Conservation (phyloP, 2,888 invertebrate genomes). For the Norana najaformis region DNA sequence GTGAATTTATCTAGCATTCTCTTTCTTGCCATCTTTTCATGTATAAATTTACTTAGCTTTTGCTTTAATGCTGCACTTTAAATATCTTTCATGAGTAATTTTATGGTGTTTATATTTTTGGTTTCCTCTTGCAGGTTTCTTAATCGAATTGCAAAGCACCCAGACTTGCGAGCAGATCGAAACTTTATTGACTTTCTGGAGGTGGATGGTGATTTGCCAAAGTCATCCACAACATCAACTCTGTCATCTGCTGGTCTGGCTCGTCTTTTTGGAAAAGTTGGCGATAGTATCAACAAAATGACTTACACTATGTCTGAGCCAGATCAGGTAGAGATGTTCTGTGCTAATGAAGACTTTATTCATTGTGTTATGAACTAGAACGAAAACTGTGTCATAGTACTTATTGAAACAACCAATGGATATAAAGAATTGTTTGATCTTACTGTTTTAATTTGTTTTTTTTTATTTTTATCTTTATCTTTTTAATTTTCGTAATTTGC, state of each 20-base stretch:
- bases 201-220: slow-evolving; percentile 87
- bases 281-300: slow-evolving; percentile 96
- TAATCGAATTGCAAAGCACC: slow-evolving; percentile 58
- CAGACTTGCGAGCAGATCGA: slow-evolving; percentile 72
- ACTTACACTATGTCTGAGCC: slow-evolving; percentile 98
- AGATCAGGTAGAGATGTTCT: slow-evolving; percentile 75
- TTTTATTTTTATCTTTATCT: too few relatives aligned
- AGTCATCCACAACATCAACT: slow-evolving; percentile 91
- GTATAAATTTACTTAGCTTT: background rate
- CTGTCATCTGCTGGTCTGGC: slow-evolving; percentile 92
- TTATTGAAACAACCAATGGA: background rate
- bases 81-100: background rate
- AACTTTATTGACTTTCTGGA: slow-evolving; percentile 96
- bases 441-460: background rate
- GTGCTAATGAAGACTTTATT: background rate
- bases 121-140: slow-evolving; percentile 51
- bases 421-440: background rate
- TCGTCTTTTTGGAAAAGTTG: slow-evolving; percentile 90
- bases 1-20: background rate
- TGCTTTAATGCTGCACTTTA: background rate
- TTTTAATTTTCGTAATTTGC: background rate
- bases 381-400: background rate
- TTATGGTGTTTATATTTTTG: background rate
- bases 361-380: background rate
- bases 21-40: too few relatives aligned